Conservation (phyloP, 2,888 invertebrate species). For the Argynnis bischoffii region DNA sequence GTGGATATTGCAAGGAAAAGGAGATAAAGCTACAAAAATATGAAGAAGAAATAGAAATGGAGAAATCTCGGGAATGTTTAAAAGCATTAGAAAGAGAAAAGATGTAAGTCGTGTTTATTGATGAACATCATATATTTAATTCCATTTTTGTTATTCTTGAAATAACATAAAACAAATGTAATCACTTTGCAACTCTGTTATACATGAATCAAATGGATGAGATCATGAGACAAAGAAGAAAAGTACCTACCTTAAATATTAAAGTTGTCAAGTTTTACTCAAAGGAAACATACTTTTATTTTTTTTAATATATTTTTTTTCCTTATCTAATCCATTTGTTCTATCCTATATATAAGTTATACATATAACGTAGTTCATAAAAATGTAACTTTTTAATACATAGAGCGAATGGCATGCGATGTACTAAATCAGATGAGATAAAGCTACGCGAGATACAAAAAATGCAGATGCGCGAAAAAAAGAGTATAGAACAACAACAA, state of each 20-base stretch:
- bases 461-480: conserved; percentile 66
- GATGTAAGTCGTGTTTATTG: conserved; percentile 54
- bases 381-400: conserved; percentile 28
- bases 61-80: conserved; percentile 64
- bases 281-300: too few relatives aligned
- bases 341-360: neutral
- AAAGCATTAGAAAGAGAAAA: conserved; percentile 71
- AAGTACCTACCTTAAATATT: too few relatives aligned
- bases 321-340: too few relatives aligned
- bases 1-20: conserved; percentile 59
- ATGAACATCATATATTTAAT: too few relatives aligned
- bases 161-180: too few relatives aligned
- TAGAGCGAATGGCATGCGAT: conserved; percentile 67
- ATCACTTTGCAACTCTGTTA: too few relatives aligned
- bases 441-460: conserved; percentile 59
- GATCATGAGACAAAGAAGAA: too few relatives aligned
- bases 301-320: neutral
- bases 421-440: conserved; percentile 61
- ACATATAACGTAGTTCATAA: neutral
- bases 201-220: too few relatives aligned
- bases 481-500: conserved; percentile 54
- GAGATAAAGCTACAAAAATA: conserved; percentile 52
- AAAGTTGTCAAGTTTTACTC: too few relatives aligned
- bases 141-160: too few relatives aligned
- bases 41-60: conserved; percentile 60